Evolutionary conservation across 2,113 vertebrate genomes (phyloP).

Genomic region (Triplophysa siluroides): DNA sequence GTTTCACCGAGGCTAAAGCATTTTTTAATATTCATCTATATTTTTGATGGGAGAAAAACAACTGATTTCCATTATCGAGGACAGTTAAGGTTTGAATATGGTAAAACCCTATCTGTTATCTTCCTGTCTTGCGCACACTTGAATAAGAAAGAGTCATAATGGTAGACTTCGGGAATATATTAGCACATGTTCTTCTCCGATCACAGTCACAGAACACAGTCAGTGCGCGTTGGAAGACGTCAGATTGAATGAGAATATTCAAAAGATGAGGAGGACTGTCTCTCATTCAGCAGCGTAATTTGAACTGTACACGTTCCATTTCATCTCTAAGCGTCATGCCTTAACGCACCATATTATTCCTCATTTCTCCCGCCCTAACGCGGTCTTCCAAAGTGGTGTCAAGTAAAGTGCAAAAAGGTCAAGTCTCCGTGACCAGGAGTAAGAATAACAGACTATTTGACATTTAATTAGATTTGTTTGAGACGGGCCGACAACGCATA

Average conservation of each 20-base stretch:
- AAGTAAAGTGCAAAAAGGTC: constrained; percentile 69
- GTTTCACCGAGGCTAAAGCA: not conserved
- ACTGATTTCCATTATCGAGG: constrained; percentile 17
- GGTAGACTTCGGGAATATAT: constrained; percentile 47
- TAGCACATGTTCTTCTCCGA: constrained; percentile 34
- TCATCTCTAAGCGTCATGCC: constrained; percentile 5
- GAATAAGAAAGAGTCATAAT: constrained; percentile 22
- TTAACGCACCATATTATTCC: not conserved
- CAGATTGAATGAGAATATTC: constrained; percentile 28
- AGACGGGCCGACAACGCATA: constrained; percentile 15
- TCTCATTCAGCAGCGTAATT: constrained; percentile 14
- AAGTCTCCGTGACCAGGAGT: constrained; percentile 61
- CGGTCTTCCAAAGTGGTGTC: constrained; percentile 65
- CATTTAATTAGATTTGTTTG: constrained; percentile 57
- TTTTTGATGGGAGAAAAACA: not conserved
- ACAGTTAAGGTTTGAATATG: not conserved
- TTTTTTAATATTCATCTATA: not conserved
- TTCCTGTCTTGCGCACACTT: not conserved
- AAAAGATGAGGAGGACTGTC: constrained; percentile 30
- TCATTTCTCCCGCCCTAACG: constrained; percentile 12
- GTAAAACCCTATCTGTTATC: constrained; percentile 34
- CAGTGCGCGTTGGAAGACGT: constrained; percentile 6
- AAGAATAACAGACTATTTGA: constrained; percentile 63
- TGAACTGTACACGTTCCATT: constrained; percentile 26
- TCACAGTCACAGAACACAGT: constrained; percentile 12